Percentiles rank a stretch among this genome's conserved stretches.
Evolutionary conservation across 1,140 invertebrate species (phyloP).

Genomic region (Sesamia nonagrioides): DNA sequence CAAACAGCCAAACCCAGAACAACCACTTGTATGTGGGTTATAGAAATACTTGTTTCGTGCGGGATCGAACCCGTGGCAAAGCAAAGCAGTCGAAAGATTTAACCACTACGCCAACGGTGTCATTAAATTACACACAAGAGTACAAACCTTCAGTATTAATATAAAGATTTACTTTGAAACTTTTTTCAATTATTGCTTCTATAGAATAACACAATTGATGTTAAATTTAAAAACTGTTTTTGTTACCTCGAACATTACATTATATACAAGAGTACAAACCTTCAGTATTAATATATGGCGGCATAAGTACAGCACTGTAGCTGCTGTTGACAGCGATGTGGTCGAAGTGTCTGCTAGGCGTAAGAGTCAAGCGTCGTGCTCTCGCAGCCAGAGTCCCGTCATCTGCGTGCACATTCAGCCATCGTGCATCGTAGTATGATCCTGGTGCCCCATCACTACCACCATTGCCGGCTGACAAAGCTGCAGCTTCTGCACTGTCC

Average conservation of each 20-base stretch:
- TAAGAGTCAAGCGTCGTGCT: conserved; percentile 90
- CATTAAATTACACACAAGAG: too few species aligned
- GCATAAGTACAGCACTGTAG: conserved; percentile 96
- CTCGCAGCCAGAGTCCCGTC: conserved; percentile 91
- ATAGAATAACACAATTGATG: too few species aligned
- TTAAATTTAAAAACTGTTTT: too few species aligned
- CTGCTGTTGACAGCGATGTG: conserved; percentile 95
- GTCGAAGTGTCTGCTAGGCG: conserved; percentile 93
- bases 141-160: conserved; percentile 92
- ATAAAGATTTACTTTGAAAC: conserved; percentile 76
- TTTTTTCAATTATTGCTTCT: too few species aligned
- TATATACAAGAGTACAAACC: conserved; percentile 81
- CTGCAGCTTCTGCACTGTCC: conserved; percentile 95
- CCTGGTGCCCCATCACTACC: conserved; percentile 83
- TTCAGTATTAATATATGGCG: conserved; percentile 93
- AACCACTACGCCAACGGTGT: too few species aligned
- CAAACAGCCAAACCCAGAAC: too few species aligned
- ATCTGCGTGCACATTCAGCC: conserved; percentile 91
- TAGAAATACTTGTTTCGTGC: too few species aligned
- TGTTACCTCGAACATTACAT: too few species aligned
- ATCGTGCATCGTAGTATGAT: conserved; percentile 91
- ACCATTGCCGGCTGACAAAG: conserved; percentile 89
- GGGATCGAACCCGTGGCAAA: too few species aligned
- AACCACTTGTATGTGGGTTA: too few species aligned
- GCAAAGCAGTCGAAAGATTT: too few species aligned